Evolutionary conservation across 1,140 invertebrate genomes (phyloP).

Genomic region (Aphelenchoides avenae): DNA sequence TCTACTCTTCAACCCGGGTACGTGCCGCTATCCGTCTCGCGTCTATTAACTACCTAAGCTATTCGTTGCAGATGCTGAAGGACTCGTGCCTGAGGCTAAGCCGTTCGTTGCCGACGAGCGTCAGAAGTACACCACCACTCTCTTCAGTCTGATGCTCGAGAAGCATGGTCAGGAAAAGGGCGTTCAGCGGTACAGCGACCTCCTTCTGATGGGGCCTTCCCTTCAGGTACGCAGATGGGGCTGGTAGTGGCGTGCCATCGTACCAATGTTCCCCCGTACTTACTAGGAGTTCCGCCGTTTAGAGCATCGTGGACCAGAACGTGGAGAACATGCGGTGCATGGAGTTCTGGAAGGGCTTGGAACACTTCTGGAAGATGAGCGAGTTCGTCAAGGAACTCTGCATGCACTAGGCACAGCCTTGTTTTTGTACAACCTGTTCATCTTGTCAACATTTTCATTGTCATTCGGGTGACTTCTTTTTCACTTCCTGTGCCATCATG

Average conservation of each 20-base stretch:
- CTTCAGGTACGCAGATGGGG: slow-evolving; percentile 33
- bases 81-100: slow-evolving; percentile 37
- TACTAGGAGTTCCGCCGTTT: too few species aligned
- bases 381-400: too few species aligned
- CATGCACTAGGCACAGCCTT: too few species aligned
- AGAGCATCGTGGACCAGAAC: slow-evolving; percentile 51
- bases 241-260: neutral
- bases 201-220: slow-evolving; percentile 50
- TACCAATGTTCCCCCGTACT: slow-evolving; percentile 5
- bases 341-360: too few species aligned
- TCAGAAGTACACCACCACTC: slow-evolving; percentile 41
- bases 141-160: slow-evolving; percentile 38
- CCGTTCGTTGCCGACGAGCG: slow-evolving; percentile 35
- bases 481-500: too few species aligned
- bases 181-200: slow-evolving; percentile 43
- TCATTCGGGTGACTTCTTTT: too few species aligned
- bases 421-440: too few species aligned
- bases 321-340: too few species aligned
- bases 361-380: too few species aligned
- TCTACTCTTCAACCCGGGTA: slow-evolving; percentile 65
- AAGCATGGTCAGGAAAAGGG: slow-evolving; percentile 39
- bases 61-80: slow-evolving; percentile 42
- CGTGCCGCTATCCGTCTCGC: slow-evolving; percentile 9
- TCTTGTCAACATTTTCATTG: too few species aligned
- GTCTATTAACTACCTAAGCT: slow-evolving; percentile 12